Conservation (phyloP, 1,140 invertebrate genomes). For the Eriocheir sinensis region DNA sequence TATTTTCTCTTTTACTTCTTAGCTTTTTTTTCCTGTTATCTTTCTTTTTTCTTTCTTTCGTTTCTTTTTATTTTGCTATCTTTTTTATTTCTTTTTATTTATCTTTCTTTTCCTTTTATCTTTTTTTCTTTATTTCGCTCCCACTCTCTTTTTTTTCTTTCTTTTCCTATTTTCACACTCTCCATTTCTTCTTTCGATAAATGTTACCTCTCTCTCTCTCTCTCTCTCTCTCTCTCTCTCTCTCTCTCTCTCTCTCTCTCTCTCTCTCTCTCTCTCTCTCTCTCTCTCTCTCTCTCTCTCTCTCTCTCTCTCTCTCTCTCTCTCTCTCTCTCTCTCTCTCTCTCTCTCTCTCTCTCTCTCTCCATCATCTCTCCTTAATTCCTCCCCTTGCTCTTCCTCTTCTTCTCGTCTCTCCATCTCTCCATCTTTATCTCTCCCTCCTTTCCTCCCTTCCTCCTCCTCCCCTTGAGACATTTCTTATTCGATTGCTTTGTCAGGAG, state of each 20-base stretch:
- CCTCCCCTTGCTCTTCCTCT: neutral
- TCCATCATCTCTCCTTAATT: too few relatives aligned
- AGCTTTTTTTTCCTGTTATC: neutral
- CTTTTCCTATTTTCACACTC: too few relatives aligned
- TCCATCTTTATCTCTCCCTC: neutral
- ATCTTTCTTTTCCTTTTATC: neutral
- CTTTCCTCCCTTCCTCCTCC: neutral
- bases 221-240: neutral
- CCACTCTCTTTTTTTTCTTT: too few relatives aligned
- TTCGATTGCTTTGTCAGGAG: constrained; percentile 41
- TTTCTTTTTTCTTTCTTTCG: neutral
- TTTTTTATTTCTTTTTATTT: neutral
- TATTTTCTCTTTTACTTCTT: neutral
- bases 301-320: neutral
- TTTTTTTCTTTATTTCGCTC: too few relatives aligned
- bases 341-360: neutral
- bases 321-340: neutral
- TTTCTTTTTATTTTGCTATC: neutral
- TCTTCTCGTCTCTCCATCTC: neutral
- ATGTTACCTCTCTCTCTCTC: neutral
- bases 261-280: neutral
- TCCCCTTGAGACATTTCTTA: neutral
- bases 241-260: neutral
- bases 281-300: neutral
- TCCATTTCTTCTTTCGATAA: neutral